Conservation (phyloP, 1,140 invertebrate genomes). For the Diachasmimorpha longicaudata region DNA sequence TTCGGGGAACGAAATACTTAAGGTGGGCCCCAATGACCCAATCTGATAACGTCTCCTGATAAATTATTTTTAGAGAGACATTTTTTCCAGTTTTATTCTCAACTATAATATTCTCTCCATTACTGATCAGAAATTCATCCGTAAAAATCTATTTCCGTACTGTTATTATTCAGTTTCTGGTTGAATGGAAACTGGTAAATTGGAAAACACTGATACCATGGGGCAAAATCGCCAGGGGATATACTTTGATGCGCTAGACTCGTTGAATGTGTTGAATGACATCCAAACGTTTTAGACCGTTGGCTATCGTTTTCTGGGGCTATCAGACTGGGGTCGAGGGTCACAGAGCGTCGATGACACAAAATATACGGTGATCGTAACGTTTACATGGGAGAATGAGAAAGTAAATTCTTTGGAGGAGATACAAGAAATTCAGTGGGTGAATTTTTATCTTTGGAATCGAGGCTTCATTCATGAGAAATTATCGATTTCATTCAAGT, state of each 20-base stretch:
- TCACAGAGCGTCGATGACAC: neutral
- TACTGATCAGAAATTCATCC: no score
- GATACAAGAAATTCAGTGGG: neutral
- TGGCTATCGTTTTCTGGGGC: constrained; percentile 2
- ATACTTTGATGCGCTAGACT: neutral
- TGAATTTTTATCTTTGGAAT: no score
- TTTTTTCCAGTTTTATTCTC: no score
- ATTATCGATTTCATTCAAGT: no score
- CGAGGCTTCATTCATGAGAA: no score
- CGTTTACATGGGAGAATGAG: neutral
- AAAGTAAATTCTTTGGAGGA: neutral
- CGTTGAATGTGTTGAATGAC: neutral
- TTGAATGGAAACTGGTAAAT: neutral
- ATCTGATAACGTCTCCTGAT: neutral
- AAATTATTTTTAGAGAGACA: no score
- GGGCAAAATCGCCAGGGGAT: neutral
- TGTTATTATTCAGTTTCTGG: neutral
- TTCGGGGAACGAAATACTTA: neutral
- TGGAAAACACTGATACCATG: neutral
- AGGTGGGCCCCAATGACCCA: neutral
- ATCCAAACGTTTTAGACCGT: neutral
- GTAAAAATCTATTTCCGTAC: neutral
- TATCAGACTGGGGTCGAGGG: constrained; percentile 8
- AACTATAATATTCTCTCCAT: no score
- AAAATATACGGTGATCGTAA: neutral